Evolutionary conservation across 2,113 vertebrate species (phyloP), one percentile per base, ranked within the genome.

Genomic region (Eublepharis macularius): DNA sequence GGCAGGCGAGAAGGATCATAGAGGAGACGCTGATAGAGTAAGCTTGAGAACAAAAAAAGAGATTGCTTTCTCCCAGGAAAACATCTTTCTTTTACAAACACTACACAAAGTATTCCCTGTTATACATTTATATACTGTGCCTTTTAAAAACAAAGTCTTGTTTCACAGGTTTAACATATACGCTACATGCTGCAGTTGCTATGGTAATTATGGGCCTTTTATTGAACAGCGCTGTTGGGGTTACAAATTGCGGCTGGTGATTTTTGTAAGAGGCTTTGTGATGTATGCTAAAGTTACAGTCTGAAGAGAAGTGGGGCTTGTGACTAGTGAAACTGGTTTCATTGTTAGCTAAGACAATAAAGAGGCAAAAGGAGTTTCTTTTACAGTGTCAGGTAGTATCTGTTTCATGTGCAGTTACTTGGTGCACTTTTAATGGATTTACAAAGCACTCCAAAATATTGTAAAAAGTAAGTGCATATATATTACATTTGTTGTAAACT

Each of bases 161-260:
- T 97, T 96, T 96, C 95, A 88, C 91, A 86, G 90, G 93, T 89
- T 86, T 85, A 91, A 81, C 86, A 78, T 87, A 92, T 93, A 93
- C 92, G 90, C 91, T 90, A 88, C 96, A 95, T 93, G 94, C 94
- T 94, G 94, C 72, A 91, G 96, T 97, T 97, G 96, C 96, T 95
- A 97, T 97, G 96, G 96, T 94, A 96, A 97, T 97, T 96, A 96
- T 94, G 93, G 93, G 2, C 87, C 94, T 96, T 94, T 93, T 91
- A 95, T 90, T 96, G 96, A 97, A 95, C 95, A 95, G 94, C 93
- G 92, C 96, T 83, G 77, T 94, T 68, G 94, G 94, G 95, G 96
- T 95, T 95, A 93, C 86, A 87, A 95, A 93, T 91, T 89, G 91
- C 92, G 92, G 90, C 93, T 94, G 94, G 92, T 95, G 95, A 94